Conservation (phyloP, 2,113 vertebrate species). For the Dendropsophus ebraccatus region DNA sequence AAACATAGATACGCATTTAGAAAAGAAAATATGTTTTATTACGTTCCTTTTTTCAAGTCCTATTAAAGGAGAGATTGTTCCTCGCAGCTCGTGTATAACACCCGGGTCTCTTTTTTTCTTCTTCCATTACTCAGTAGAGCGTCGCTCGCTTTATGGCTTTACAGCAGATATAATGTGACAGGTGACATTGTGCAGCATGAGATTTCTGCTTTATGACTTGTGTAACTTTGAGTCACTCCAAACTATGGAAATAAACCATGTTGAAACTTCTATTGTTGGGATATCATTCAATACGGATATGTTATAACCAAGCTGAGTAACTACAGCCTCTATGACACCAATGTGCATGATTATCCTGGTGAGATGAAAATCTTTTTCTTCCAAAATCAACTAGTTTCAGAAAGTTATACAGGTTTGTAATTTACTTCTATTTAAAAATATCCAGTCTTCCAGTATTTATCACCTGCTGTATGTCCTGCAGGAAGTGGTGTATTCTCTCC, state of each 20-base stretch:
- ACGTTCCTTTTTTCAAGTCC: conserved; percentile 30
- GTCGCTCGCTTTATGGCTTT: background rate
- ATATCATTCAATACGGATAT: background rate
- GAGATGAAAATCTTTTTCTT: no score
- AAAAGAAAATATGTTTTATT: conserved; percentile 44
- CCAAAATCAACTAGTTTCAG: no score
- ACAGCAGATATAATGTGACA: background rate
- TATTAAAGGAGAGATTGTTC: background rate
- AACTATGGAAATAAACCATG: background rate
- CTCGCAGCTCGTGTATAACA: background rate
- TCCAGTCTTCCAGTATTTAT: no score
- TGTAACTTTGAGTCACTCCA: background rate
- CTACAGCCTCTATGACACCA: background rate
- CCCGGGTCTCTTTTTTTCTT: background rate
- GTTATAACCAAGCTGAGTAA: background rate
- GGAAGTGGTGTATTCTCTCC: no score
- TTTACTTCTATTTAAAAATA: no score
- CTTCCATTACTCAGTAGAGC: background rate
- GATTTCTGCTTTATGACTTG: background rate
- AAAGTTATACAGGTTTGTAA: no score
- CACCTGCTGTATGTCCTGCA: no score
- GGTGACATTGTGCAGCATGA: conserved; percentile 9
- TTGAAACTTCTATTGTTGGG: background rate
- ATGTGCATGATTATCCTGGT: no score
- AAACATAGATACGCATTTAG: conserved; percentile 47